Evolutionary conservation across 1,140 invertebrate genomes (phyloP).

Genomic region (Drosophila kikkawai): DNA sequence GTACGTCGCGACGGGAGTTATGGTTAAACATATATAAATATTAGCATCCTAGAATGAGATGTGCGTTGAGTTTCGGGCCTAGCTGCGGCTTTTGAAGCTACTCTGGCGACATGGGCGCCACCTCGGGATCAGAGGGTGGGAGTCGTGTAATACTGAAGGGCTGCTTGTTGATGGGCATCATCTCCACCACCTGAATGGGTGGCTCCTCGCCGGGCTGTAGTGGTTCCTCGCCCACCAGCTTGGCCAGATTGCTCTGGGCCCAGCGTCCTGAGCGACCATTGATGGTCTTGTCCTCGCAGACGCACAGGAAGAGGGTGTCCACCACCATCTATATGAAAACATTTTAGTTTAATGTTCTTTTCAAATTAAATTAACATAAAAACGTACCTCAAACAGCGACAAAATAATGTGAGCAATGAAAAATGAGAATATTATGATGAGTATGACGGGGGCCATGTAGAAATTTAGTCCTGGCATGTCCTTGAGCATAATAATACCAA

Average conservation of each 20-base stretch:
- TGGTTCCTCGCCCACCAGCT: constrained; percentile 86
- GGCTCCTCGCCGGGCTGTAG: constrained; percentile 79
- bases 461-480: constrained; percentile 90
- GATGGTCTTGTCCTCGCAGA: constrained; percentile 93
- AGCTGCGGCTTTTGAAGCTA: constrained; percentile 21
- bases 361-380: too few relatives aligned
- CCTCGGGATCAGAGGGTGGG: constrained; percentile 59
- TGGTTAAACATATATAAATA: constrained; percentile 44
- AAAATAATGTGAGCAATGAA: constrained; percentile 97
- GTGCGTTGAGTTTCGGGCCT: constrained; percentile 59
- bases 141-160: constrained; percentile 80
- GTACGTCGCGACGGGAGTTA: constrained; percentile 54
- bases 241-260: constrained; percentile 88
- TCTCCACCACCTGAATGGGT: constrained; percentile 78
- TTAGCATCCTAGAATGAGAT: constrained; percentile 52
- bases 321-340: constrained; percentile 92
- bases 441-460: constrained; percentile 93
- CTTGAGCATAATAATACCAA: constrained; percentile 91
- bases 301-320: constrained; percentile 97
- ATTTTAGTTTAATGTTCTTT: not conserved
- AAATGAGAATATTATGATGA: constrained; percentile 95
- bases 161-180: constrained; percentile 85
- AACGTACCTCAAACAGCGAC: constrained; percentile 95
- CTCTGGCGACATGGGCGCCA: constrained; percentile 66
- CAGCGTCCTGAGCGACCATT: constrained; percentile 88